These are phyloP conservation scores for Peromyscus melanophrys DNA, from an alignment of 2,797 vertebrate species.

Conservation along the genomic window DNA sequence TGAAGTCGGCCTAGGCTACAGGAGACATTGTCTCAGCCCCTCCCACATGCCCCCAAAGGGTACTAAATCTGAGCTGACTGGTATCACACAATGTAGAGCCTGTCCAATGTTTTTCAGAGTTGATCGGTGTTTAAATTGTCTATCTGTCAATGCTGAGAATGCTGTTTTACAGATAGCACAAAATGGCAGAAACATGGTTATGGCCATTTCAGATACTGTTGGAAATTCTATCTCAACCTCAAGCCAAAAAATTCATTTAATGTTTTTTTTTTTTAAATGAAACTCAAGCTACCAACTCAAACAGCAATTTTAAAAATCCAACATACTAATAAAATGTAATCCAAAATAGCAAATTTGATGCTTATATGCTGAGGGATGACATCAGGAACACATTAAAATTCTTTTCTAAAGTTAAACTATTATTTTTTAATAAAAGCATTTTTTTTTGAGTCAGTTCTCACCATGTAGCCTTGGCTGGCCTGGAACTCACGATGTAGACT, in stretches of 20 bases:
- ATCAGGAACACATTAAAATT: background rate
- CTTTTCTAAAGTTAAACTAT: background rate
- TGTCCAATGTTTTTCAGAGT: background rate
- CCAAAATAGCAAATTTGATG: background rate
- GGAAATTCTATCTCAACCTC: background rate
- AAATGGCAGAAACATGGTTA: background rate
- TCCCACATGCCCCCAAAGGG: background rate
- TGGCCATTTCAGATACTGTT: background rate
- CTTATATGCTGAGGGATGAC: background rate
- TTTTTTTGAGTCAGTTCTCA: background rate
- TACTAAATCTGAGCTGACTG: background rate
- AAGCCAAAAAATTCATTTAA: background rate
- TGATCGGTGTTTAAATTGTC: background rate
- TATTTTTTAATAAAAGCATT: background rate
- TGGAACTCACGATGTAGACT: background rate
- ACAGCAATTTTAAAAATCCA: background rate
- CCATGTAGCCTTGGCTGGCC: background rate
- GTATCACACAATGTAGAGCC: background rate
- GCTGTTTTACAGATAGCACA: background rate
- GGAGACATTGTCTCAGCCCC: background rate
- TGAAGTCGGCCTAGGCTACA: background rate
- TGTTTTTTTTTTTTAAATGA: background rate
- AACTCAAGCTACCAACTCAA: background rate
- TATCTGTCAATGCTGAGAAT: background rate
- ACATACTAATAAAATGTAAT: background rate